Percentiles rank a stretch among this genome's conserved stretches.
Conservation (phyloP, 2,113 vertebrate species). For the Paramisgurnus dabryanus region DNA sequence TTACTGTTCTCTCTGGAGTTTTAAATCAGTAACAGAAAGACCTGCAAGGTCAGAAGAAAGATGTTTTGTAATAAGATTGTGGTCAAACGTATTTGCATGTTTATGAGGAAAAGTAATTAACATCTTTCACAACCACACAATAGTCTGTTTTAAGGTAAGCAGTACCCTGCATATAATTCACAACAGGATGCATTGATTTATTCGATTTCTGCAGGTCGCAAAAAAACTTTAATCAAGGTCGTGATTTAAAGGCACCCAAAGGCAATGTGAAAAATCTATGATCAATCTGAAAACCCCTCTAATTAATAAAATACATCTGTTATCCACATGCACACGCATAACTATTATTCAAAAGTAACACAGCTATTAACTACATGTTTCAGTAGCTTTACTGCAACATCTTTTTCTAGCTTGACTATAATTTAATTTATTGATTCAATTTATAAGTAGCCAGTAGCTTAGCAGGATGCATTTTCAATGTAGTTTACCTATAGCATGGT, state of each 20-base stretch:
- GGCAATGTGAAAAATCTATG: background rate
- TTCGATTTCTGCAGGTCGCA: background rate
- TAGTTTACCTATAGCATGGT: background rate
- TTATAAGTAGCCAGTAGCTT: background rate
- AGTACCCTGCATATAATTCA: background rate
- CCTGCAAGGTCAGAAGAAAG: background rate
- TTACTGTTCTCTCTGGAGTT: background rate
- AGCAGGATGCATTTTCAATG: too few relatives aligned
- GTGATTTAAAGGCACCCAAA: background rate
- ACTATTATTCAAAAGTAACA: too few relatives aligned
- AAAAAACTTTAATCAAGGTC: conserved; percentile 8
- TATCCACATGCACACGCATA: background rate
- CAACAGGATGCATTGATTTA: background rate
- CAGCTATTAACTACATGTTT: too few relatives aligned
- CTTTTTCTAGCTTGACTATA: too few relatives aligned
- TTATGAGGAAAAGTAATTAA: background rate
- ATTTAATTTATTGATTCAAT: background rate
- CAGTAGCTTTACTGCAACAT: too few relatives aligned
- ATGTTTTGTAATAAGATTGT: background rate
- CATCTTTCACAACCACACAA: background rate
- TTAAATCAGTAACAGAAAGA: background rate
- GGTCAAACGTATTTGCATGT: background rate
- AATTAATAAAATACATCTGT: background rate
- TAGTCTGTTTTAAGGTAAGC: background rate
- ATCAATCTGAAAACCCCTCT: background rate